Percentiles rank a stretch among this genome's conserved stretches.
Conservation (phyloP, 2,113 vertebrate species). For the Mugil cephalus region DNA sequence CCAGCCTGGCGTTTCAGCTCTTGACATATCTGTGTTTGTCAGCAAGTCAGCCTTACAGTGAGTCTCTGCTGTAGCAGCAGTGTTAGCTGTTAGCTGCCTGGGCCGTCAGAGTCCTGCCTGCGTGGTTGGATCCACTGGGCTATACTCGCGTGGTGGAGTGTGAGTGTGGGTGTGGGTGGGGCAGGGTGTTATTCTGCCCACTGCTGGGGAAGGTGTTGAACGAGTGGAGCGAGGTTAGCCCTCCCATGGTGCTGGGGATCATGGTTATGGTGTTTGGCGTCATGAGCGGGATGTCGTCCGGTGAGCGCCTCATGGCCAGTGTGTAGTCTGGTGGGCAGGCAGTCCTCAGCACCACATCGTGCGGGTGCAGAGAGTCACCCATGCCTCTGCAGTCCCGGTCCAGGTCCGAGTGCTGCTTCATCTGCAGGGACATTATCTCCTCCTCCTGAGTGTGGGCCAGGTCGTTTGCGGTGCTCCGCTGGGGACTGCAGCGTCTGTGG, state of each 20-base stretch:
- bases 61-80: conserved; percentile 53
- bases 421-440: conserved; percentile 99
- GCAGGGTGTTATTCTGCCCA: conserved; percentile 98
- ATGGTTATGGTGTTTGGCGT: conserved; percentile 99
- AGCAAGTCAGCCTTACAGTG: conserved; percentile 28
- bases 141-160: conserved; percentile 99
- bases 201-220: conserved; percentile 96
- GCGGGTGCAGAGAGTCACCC: conserved; percentile 92
- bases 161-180: conserved; percentile 96
- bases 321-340: conserved; percentile 99
- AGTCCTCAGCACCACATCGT: conserved; percentile 97
- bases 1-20: conserved; percentile 57
- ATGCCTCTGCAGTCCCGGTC: conserved; percentile 91
- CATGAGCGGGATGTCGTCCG: conserved; percentile 99
- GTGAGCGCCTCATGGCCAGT: conserved; percentile 97
- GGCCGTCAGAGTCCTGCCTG: conserved; percentile 60
- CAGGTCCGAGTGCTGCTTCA: conserved; percentile 99
- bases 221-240: conserved; percentile 94
- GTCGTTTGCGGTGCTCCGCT: conserved; percentile 92
- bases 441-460: conserved; percentile 98
- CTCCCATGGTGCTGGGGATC: conserved; percentile 98
- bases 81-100: conserved; percentile 37
- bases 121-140: conserved; percentile 78
- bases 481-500: conserved; percentile 96
- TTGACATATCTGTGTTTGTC: conserved; percentile 48